Evolutionary conservation across 1,140 invertebrate species (phyloP), one percentile per base, ranked within the genome.

Genomic region (Mylabris phalerata): DNA sequence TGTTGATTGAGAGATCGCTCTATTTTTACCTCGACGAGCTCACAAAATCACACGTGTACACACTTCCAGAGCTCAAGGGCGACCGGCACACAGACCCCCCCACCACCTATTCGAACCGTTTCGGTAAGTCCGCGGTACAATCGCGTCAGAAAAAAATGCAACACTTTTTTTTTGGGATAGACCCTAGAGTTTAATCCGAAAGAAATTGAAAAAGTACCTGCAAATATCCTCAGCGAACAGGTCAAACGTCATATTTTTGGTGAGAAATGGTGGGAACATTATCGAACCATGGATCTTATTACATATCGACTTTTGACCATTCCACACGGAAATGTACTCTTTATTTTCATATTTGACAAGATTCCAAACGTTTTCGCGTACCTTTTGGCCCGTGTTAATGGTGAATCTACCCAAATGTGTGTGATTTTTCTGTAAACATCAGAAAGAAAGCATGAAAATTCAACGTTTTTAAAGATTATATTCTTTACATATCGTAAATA

Each of bases 211-310:
- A 32, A 32, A 3, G 4, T 68, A 74, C 66, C 77, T 75, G 66
- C 77, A 79, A 46, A 79, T 64, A 48, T 78, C 75, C 39, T 72
- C 68, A 43, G 68, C 71, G 66, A 75, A 79, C 19, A 75, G 61
- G 48, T 74, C 67, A 10, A 79, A 61, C 0, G 57, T 67, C 19
- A 73, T 71, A 11, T 65, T 46, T 13, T 66, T 54, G 5, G 62
- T 70, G 27, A 72, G 48, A 48, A 72, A 67, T 0, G 75, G 73
- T 4, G 75, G 70, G 65, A 77, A 79, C 65, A 27, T 71, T 63
- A 60, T 78, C 6, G 71, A 66, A 10, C 79, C 78, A 48, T 71
- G 69, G 45, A 77, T 69, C 27, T 63, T 59, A 54, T 77, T 75
- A 47, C 76, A 78, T 5, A 57, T 55, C n/a, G 64, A 59, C 46